Base-by-base conservation (phyloP, 1,140 invertebrate genomes). In the Chionoecetes opilio region DNA sequence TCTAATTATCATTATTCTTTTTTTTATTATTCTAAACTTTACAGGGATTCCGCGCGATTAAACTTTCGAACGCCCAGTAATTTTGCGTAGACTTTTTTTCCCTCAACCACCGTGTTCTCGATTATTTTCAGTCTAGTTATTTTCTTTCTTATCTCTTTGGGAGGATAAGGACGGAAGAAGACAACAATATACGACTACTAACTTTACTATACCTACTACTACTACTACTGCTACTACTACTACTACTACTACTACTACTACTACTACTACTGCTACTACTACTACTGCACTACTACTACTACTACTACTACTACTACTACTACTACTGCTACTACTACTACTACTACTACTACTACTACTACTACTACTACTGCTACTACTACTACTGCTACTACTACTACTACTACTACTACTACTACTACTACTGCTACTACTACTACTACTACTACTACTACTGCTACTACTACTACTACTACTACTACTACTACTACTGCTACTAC, bases 221-320 rank as follows among this genome's bases (percentile, higher is more conserved):
- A 46, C 41, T 46, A 46, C 41, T 46, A 46, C 41, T 75, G n/a
- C 63, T 75, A 75, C 63, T 75, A n/a, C 6, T 75, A 75, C 63
- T 75, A 75, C 21, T 75, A n/a, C 63, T 75, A 75, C 63, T 75
- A 75, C 21, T 75, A 75, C 63, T 75, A 75, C 63, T 75, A 75
- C 63, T 75, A 75, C 63, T 75, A 75, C 26, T n/a, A 75, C 8
- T 75, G 21, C 5, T 75, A 75, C 21, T 75, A n/a, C 6, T 21
- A 21, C 63, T 46, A 46, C 41, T 46, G 14, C 41, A n/a, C n/a
- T n/a, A n/a, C n/a, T n/a, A 46, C 41, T 8, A 46, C 14, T 14
- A 46, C 41, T 46, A 46, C 5, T 46, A 46, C 41, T 46, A 46
- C 41, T 46, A 46, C 41, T 46, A 14, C 41, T 46, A 46, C 41